Percentiles rank a stretch among this genome's conserved stretches.
Evolutionary conservation across 1,140 invertebrate species (phyloP).

Genomic region (Drosophila mauritiana): DNA sequence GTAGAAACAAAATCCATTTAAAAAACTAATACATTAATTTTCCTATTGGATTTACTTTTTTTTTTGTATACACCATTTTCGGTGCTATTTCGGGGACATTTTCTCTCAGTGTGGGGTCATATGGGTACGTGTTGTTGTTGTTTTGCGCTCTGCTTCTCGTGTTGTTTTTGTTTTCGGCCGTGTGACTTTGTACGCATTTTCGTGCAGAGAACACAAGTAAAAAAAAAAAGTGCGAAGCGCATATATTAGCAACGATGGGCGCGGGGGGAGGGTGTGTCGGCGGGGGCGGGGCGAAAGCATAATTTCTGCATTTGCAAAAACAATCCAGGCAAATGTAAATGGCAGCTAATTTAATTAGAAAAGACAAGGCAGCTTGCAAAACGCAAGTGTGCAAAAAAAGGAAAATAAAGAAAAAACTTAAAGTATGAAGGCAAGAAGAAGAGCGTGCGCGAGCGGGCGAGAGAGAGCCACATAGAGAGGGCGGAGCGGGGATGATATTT

Average conservation of each 20-base stretch:
- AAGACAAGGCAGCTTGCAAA: slow-evolving; percentile 59
- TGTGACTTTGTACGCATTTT: slow-evolving; percentile 68
- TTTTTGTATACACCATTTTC: neutral
- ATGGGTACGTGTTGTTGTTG: slow-evolving; percentile 50
- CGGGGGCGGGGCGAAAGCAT: slow-evolving; percentile 28
- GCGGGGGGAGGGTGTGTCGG: slow-evolving; percentile 51
- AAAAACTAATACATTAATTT: no score
- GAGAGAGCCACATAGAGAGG: slow-evolving; percentile 2
- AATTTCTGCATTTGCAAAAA: slow-evolving; percentile 69
- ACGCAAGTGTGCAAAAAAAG: slow-evolving; percentile 40
- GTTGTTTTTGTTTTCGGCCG: slow-evolving; percentile 62
- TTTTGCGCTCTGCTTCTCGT: slow-evolving; percentile 40
- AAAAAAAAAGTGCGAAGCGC: slow-evolving; percentile 42
- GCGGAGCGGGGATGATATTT: slow-evolving; percentile 24
- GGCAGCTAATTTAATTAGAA: slow-evolving; percentile 78
- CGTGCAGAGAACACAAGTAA: slow-evolving; percentile 42
- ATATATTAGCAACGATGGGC: slow-evolving; percentile 33
- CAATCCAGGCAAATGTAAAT: slow-evolving; percentile 52
- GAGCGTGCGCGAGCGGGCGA: slow-evolving; percentile 25
- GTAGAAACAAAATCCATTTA: no score
- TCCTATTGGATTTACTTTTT: neutral
- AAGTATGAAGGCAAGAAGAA: slow-evolving; percentile 53
- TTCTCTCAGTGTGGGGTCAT: slow-evolving; percentile 41
- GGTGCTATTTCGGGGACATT: neutral
- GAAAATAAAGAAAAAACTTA: slow-evolving; percentile 28